A percentile compares a stretch with the other conserved stretches of the same genome.
Evolutionary conservation across 2,113 vertebrate species (phyloP).

Genomic region (Patagioenas fasciata): DNA sequence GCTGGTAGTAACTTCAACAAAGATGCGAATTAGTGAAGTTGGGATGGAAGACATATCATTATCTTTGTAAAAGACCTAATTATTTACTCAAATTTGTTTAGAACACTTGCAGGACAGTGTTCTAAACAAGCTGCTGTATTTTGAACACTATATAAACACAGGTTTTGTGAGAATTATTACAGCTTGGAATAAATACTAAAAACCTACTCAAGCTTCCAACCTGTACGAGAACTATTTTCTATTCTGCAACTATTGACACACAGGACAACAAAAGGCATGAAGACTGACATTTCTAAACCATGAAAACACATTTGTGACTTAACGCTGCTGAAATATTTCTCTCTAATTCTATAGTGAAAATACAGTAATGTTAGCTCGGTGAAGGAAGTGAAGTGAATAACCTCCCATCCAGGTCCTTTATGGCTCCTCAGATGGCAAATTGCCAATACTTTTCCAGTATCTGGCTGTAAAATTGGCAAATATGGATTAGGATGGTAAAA

Average conservation of each 20-base stretch:
- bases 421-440: neutral
- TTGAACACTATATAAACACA: neutral
- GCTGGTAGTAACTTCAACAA: neutral
- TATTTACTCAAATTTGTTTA: neutral
- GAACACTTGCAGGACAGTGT: neutral
- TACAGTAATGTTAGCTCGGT: neutral
- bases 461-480: constrained; percentile 22
- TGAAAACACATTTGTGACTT: neutral
- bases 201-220: neutral
- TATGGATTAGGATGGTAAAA: constrained; percentile 21
- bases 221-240: neutral
- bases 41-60: too few relatives aligned
- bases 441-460: neutral
- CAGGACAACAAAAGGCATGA: neutral
- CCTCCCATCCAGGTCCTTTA: neutral
- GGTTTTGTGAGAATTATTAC: neutral
- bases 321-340: neutral
- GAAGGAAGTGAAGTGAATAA: neutral
- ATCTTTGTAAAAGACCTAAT: neutral
- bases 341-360: neutral
- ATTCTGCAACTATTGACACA: neutral
- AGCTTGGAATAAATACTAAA: neutral
- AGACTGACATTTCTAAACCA: neutral
- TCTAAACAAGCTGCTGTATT: neutral
- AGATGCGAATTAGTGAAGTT: neutral